These are phyloP conservation scores for Rhabditoides inermis DNA, from an alignment of 2,888 invertebrate genomes.

Conservation along the genomic window DNA sequence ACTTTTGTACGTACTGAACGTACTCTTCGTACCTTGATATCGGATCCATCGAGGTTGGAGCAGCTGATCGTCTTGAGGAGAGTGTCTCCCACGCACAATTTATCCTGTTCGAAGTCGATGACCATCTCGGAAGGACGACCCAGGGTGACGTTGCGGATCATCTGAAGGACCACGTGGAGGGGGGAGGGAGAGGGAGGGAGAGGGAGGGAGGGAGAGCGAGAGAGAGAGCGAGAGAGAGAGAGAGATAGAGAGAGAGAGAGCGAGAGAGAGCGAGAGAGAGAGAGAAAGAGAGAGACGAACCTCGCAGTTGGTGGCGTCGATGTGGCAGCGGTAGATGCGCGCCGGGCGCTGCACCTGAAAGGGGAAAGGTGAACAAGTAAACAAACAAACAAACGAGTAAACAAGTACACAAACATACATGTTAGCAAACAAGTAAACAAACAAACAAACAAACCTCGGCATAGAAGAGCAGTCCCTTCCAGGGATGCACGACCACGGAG, in stretches of 20 bases:
- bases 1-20: too few relatives aligned
- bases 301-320: constrained; percentile 77
- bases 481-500: constrained; percentile 92
- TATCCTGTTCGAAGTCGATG: constrained; percentile 53
- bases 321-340: constrained; percentile 81
- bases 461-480: constrained; percentile 78
- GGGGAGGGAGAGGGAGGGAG: not conserved
- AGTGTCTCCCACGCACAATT: constrained; percentile 56
- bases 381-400: not conserved
- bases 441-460: constrained; percentile 63
- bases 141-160: constrained; percentile 48
- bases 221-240: too few relatives aligned
- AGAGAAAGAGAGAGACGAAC: too few relatives aligned
- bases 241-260: too few relatives aligned
- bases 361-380: not conserved
- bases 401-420: not conserved
- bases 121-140: constrained; percentile 54
- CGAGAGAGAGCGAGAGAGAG: too few relatives aligned
- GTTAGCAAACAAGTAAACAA: not conserved
- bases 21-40: too few relatives aligned
- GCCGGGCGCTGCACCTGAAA: constrained; percentile 64
- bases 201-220: too few relatives aligned
- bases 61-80: constrained; percentile 59
- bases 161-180: not conserved
- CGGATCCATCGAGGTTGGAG: constrained; percentile 48